Base-by-base conservation (phyloP, 37 sponge, comb jelly and placozoan species). In the Petrosia ficiformis region DNA sequence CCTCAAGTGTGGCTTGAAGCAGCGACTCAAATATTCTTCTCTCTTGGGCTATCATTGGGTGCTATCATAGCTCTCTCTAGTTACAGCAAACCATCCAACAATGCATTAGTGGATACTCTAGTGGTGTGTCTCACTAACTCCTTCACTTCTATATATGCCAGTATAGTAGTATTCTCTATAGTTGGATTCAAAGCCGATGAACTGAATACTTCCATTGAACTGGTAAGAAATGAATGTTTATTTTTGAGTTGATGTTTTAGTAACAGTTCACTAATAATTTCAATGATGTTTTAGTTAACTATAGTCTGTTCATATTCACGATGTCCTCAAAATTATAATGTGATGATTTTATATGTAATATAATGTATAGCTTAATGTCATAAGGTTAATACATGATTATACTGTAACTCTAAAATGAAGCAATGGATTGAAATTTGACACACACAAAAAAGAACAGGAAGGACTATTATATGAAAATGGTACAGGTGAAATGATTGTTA, bases 11-110 rank as follows among this genome's bases (percentile, higher is more conserved):
- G 99, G 99, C 71, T 92, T 33, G 94, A 93, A 65, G 99, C 99
- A 16, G 86, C 94, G 33, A 92, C 99, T 33, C 99, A 98, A 75
- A 96, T 98, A 36, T 98, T 95, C 77, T 98, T 91, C 80, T 93
- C 96, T 0, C 89, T 95, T 25, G 91, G 99, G 28, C 70, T 95
- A 14, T 90, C 91, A 6, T 68, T 81, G 52, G 99, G 99, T 14
- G 89, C 89, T 6, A 82, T 95, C 0, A 85, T 98, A 24, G 89
- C 92, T 22, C 87, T 93, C n/a, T 76, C 96, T 41, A 95, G 94
- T 72, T 90, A 98, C 79, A 86, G 76, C 42, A 82, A 84, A 35
- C 90, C 80, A 37, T 79, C 70, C 58, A 81, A 79, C 70, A 87
- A 87, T 32, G 72, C 82, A 0, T 80, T 94, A 39, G 42, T 64